Base-by-base conservation (phyloP, 2,797 vertebrate species). In the Protosalanx chinensis region DNA sequence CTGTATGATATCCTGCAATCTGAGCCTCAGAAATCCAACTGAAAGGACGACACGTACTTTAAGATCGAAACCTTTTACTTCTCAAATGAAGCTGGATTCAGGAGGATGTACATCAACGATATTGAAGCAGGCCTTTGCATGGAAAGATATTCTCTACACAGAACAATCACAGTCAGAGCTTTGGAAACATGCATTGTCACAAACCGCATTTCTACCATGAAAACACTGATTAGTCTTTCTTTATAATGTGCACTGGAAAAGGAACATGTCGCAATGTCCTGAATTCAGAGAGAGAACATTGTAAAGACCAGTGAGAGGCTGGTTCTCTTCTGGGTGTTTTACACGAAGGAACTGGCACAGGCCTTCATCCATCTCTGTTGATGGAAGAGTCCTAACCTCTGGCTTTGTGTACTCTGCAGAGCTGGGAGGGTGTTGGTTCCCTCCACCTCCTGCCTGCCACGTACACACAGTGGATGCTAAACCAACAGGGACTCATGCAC, bases 171-270 rank as follows among this genome's bases (percentile, higher is more conserved):
- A 20, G 46, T 10, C 16, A 30, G 49, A 23, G 6, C n/a, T 5
- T 4, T 6, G 32, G 20, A 68, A 16, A 60, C 29, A 69, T 76
- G 65, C 18, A 33, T 68, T 64, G 59, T 66, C 68, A 65, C 29
- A 56, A 8, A 12, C 2, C 41, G 0, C 16, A 15, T 15, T n/a
- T 41, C 18, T 60, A 16, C 27, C 63, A 46, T 46, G 63, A 79
- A 72, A 59, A 33, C 16, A 58, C 23, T 73, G 62, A 64, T 10
- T 18, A 79, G 67, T 68, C 53, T 46, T 78, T 66, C 37, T 59
- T 61, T 75, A 41, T 75, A 77, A 18, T 13, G 75, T 51, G 72
- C 74, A 70, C 29, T 7, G 33, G 30, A 59, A 64, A 67, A 53
- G 51, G 35, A 68, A 27, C 7, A 70, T 41, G 59, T 68, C 75